Percentiles rank a stretch among this genome's conserved stretches.
Conservation (phyloP, 2,113 vertebrate genomes). For the Thalassoma bifasciatum region DNA sequence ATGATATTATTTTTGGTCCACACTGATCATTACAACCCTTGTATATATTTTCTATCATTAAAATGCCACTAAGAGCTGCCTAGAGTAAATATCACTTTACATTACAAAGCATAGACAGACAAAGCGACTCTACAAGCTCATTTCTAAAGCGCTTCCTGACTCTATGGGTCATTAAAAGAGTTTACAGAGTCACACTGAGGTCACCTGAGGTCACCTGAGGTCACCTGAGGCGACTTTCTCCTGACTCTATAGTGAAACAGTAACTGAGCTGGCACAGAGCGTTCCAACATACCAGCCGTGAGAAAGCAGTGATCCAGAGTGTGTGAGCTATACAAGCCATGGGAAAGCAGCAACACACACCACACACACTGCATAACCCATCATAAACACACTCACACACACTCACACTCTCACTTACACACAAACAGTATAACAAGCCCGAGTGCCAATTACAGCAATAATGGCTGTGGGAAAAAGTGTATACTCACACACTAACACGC, state of each 20-base stretch:
- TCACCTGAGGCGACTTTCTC: conserved; percentile 36
- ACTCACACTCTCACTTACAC: conserved; percentile 29
- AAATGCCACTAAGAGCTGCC: not conserved
- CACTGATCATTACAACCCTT: not conserved
- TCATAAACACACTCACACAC: too few species aligned
- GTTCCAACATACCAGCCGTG: conserved; percentile 44
- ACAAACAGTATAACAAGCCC: conserved; percentile 57
- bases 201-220: conserved; percentile 24
- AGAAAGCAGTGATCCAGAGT: conserved; percentile 72
- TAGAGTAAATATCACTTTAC: not conserved
- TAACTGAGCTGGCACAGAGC: conserved; percentile 48
- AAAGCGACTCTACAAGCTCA: not conserved
- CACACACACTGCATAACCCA: conserved; percentile 11
- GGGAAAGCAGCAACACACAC: conserved; percentile 66
- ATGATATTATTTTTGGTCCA: not conserved
- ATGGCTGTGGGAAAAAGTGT: conserved; percentile 61
- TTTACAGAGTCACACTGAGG: conserved; percentile 15
- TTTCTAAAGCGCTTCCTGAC: not conserved
- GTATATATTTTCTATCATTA: conserved; percentile 9
- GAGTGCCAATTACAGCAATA: conserved; percentile 64
- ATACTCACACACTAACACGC: conserved; percentile 21
- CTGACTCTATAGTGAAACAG: conserved; percentile 50
- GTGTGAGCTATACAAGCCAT: conserved; percentile 59
- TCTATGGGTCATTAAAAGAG: conserved; percentile 13
- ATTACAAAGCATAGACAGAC: not conserved